A percentile compares a stretch with the other conserved stretches of the same genome.
These are phyloP conservation scores for Cydia splendana DNA, from an alignment of 1,140 invertebrate species.

Conservation along the genomic window DNA sequence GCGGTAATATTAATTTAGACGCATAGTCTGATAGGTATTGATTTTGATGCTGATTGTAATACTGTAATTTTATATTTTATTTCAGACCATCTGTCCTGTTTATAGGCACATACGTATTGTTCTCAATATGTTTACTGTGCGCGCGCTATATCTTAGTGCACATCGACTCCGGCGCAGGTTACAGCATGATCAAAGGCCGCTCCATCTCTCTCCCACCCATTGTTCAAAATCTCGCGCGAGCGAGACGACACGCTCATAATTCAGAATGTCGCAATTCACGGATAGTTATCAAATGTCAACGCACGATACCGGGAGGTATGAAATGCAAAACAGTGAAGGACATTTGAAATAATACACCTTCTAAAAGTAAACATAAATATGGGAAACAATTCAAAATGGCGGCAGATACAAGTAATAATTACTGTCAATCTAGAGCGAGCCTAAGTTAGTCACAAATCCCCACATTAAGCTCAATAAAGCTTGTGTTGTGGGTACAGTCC, in stretches of 20 bases:
- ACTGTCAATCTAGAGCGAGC: not conserved
- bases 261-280: constrained; percentile 41
- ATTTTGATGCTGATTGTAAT: no score
- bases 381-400: not conserved
- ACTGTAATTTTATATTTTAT: no score
- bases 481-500: no score
- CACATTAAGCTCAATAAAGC: no score
- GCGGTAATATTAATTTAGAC: no score
- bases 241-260: constrained; percentile 42
- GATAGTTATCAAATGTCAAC: constrained; percentile 50
- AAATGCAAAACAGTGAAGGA: constrained; percentile 31
- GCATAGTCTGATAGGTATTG: no score
- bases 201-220: constrained; percentile 29
- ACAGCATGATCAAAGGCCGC: constrained; percentile 38
- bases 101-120: not conserved
- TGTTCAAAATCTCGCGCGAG: constrained; percentile 8
- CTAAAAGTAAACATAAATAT: constrained; percentile 24
- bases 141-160: constrained; percentile 6
- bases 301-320: constrained; percentile 35
- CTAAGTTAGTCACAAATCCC: no score
- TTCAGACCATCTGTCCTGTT: no score
- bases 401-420: not conserved
- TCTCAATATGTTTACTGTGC: not conserved
- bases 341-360: constrained; percentile 22
- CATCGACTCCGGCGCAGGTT: constrained; percentile 46